Evolutionary conservation across 1,140 invertebrate species (phyloP).

Genomic region (Lordiphosa collinella): DNA sequence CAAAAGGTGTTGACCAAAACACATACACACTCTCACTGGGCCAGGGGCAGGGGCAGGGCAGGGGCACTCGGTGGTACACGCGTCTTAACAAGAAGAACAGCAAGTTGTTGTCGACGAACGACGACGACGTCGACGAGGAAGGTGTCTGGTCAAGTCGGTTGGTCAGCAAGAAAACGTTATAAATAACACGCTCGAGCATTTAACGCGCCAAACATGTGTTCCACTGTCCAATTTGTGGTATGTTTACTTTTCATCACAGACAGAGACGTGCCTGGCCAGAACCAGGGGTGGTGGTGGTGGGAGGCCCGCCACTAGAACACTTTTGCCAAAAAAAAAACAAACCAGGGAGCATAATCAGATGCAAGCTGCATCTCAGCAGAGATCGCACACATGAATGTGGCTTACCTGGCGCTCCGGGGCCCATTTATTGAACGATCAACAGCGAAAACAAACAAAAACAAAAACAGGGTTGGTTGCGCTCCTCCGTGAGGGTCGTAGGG

Average conservation of each 20-base stretch:
- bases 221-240: constrained; percentile 76
- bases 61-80: constrained; percentile 56
- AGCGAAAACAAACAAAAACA: constrained; percentile 28
- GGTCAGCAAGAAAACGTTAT: constrained; percentile 59
- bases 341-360: too few relatives aligned
- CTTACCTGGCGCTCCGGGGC: constrained; percentile 65
- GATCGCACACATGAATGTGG: constrained; percentile 21
- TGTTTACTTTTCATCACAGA: constrained; percentile 69
- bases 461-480: constrained; percentile 31
- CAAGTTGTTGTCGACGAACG: constrained; percentile 13
- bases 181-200: constrained; percentile 77
- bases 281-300: neutral
- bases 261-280: neutral
- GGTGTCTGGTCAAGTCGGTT: constrained; percentile 4
- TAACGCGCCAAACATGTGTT: constrained; percentile 77
- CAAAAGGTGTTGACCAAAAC: constrained; percentile 75
- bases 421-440: constrained; percentile 53
- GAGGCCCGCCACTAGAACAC: neutral
- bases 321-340: too few relatives aligned
- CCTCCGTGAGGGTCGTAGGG: too few relatives aligned
- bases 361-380: too few relatives aligned
- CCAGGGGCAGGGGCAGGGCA: constrained; percentile 24
- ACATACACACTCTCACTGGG: constrained; percentile 24
- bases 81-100: constrained; percentile 67
- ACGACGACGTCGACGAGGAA: constrained; percentile 13